phyloP scores from a whole-genome alignment of 2,888 invertebrate genomes.

The Nebria brevicollis region DNA sequence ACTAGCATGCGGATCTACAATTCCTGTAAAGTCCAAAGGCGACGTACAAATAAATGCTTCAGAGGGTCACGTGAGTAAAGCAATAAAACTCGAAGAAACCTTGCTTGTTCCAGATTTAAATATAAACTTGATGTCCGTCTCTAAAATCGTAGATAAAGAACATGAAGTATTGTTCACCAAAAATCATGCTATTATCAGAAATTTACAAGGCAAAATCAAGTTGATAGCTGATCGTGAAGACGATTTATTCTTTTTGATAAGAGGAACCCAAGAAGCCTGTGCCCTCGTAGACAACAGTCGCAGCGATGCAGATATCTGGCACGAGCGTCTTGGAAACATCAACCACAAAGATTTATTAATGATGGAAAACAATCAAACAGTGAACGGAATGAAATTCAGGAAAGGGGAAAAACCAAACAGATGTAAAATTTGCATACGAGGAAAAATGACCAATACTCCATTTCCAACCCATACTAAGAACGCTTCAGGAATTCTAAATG shows the following conservation, averaged over 20 bases:
- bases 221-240: not conserved
- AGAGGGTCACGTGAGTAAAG: constrained; percentile 22
- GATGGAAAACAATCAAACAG: too few relatives aligned
- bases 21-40: constrained; percentile 21
- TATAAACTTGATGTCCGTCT: constrained; percentile 21
- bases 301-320: too few relatives aligned
- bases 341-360: too few relatives aligned
- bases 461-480: not conserved
- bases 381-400: too few relatives aligned
- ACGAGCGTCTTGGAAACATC: too few relatives aligned
- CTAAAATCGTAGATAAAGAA: constrained; percentile 23
- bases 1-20: constrained; percentile 23
- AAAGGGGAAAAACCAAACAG: too few relatives aligned
- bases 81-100: constrained; percentile 16
- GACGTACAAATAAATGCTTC: constrained; percentile 24
- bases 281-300: too few relatives aligned
- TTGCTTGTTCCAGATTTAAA: constrained; percentile 18
- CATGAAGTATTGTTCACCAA: constrained; percentile 22
- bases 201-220: constrained; percentile 21
- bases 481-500: not conserved
- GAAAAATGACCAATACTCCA: too few relatives aligned
- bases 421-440: too few relatives aligned
- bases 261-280: too few relatives aligned
- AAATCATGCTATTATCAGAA: not conserved
- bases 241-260: too few relatives aligned